A percentile compares a stretch with the other conserved stretches of the same genome.
phyloP scores from a whole-genome alignment of 2,888 invertebrate species.

The Ectemnius cavifrons region DNA sequence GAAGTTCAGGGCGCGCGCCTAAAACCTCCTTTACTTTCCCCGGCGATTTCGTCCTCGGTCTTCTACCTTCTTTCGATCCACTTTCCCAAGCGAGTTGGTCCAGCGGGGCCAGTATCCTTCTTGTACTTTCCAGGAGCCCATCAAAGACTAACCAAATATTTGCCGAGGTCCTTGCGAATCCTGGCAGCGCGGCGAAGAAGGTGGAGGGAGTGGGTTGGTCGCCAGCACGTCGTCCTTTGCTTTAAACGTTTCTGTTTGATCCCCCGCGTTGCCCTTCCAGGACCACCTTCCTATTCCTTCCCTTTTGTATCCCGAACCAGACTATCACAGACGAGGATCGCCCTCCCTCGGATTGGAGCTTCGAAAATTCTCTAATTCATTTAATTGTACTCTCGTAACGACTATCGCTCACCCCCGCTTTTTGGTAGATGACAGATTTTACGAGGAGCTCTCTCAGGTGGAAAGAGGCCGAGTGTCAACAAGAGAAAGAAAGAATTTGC shows the following conservation, averaged over 20 bases:
- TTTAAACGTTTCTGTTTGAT: conserved; percentile 61
- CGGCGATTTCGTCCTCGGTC: conserved; percentile 26
- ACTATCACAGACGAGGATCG: conserved; percentile 42
- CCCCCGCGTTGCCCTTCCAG: conserved; percentile 15
- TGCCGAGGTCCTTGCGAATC: conserved; percentile 69
- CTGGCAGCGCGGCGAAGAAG: conserved; percentile 21
- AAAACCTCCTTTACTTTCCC: conserved; percentile 35
- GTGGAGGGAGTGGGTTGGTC: conserved; percentile 11
- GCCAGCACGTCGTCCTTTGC: conserved; percentile 28
- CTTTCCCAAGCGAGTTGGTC: conserved; percentile 8
- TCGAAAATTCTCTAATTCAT: conserved; percentile 46
- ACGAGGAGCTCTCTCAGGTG: neutral
- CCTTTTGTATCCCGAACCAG: conserved; percentile 64
- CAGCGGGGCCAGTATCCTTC: conserved; percentile 42
- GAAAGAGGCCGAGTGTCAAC: neutral
- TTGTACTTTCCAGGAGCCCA: conserved; percentile 66
- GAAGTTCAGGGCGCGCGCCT: conserved; percentile 46
- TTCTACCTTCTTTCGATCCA: conserved; percentile 19
- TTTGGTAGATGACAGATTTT: neutral
- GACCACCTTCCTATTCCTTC: conserved; percentile 41
- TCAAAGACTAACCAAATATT: conserved; percentile 77
- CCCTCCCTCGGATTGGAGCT: neutral
- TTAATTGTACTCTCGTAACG: conserved; percentile 32
- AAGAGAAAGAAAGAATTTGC: neutral
- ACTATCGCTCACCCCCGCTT: neutral